phyloP scores from a whole-genome alignment of 2,797 vertebrate genomes.

The Spatula clypeata region DNA sequence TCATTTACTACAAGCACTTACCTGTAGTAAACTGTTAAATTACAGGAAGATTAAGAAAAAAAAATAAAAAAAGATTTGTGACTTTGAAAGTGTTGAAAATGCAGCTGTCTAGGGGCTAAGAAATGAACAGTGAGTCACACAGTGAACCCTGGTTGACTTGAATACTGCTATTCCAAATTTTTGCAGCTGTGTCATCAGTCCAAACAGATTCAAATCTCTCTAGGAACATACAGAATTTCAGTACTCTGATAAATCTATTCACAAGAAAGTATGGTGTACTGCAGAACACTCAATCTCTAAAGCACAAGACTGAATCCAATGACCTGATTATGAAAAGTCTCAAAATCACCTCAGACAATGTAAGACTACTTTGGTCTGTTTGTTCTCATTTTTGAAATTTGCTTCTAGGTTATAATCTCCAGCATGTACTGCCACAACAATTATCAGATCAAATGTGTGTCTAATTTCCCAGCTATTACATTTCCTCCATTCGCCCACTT shows the following conservation, averaged over 20 bases:
- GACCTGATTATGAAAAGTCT: background rate
- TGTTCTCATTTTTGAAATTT: background rate
- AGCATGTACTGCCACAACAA: background rate
- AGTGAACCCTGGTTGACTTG: background rate
- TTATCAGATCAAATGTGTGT: background rate
- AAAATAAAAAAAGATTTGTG: background rate
- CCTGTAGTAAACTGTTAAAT: background rate
- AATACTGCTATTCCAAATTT: background rate
- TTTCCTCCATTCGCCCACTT: fast-evolving
- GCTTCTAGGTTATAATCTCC: background rate
- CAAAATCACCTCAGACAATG: background rate
- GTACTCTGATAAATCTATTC: background rate
- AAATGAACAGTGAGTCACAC: background rate
- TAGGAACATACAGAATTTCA: background rate
- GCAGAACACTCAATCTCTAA: background rate
- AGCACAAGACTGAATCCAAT: background rate
- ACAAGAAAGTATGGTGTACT: fast-evolving
- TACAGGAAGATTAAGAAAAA: background rate
- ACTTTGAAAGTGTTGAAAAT: background rate
- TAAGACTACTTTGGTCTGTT: background rate
- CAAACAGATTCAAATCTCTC: background rate
- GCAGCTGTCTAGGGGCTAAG: background rate
- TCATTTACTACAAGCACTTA: background rate
- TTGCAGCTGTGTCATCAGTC: background rate
- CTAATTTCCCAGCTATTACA: background rate